Evolutionary conservation across 1,140 invertebrate genomes (phyloP).

Genomic region (Drosophila biarmipes): DNA sequence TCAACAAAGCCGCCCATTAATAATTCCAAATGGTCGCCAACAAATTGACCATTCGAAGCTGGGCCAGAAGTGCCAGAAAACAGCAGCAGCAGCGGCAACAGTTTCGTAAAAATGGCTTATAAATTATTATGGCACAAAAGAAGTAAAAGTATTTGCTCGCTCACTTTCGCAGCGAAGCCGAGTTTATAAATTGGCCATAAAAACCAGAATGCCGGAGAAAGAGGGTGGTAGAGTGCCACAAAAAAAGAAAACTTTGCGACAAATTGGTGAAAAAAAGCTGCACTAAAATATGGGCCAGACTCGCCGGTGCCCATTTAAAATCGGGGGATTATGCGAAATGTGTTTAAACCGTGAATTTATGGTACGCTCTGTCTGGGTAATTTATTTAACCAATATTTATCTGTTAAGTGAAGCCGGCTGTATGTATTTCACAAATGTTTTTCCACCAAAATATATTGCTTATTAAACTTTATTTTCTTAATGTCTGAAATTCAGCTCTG

Average conservation of each 20-base stretch:
- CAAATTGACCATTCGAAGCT: constrained; percentile 42
- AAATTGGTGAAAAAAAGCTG: constrained; percentile 39
- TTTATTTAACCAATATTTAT: neutral
- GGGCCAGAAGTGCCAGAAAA: constrained; percentile 24
- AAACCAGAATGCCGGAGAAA: constrained; percentile 41
- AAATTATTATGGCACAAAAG: constrained; percentile 66
- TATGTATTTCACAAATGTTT: no score
- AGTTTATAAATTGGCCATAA: constrained; percentile 63
- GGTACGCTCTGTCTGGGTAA: neutral
- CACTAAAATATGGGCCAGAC: constrained; percentile 3
- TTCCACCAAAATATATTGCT: no score
- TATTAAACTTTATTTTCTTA: neutral
- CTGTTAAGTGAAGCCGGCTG: neutral
- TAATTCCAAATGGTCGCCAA: constrained; percentile 31
- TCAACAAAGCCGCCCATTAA: constrained; percentile 43
- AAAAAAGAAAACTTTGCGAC: constrained; percentile 43
- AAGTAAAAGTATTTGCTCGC: constrained; percentile 51
- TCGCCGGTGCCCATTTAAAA: constrained; percentile 6
- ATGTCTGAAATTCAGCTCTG: neutral
- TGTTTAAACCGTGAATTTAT: neutral
- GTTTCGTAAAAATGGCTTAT: constrained; percentile 54
- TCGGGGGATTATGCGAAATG: neutral
- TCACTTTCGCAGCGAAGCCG: constrained; percentile 39
- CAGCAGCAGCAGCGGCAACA: constrained; percentile 39
- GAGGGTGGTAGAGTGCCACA: neutral